These are phyloP conservation scores for Ellobium chinense DNA, from an alignment of 2,888 invertebrate species.

Conservation along the genomic window DNA sequence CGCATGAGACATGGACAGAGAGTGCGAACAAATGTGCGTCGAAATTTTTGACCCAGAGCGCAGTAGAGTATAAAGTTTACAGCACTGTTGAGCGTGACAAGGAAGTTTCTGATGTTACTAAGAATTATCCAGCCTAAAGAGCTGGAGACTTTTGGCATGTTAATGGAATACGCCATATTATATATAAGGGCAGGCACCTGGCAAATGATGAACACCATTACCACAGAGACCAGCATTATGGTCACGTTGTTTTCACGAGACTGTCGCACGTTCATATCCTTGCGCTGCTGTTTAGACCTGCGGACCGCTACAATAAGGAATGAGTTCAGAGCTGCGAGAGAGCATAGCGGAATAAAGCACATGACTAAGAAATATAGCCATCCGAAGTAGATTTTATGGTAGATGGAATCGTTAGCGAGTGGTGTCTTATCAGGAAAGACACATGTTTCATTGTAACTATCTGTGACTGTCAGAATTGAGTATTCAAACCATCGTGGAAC, in stretches of 20 bases:
- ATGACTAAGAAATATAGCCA: slow-evolving; percentile 96
- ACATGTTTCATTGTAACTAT: slow-evolving; percentile 47
- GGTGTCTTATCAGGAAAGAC: slow-evolving; percentile 82
- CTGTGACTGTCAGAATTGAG: slow-evolving; percentile 79
- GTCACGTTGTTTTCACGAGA: slow-evolving; percentile 95
- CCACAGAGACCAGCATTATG: slow-evolving; percentile 96
- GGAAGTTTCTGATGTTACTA: slow-evolving; percentile 84
- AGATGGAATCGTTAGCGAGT: slow-evolving; percentile 85
- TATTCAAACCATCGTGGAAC: slow-evolving; percentile 84
- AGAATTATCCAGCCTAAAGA: slow-evolving; percentile 81
- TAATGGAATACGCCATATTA: slow-evolving; percentile 86
- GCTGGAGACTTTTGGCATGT: slow-evolving; percentile 82
- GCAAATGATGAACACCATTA: slow-evolving; percentile 95
- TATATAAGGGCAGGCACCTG: slow-evolving; percentile 84
- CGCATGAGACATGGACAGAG: slow-evolving; percentile 65
- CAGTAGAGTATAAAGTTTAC: slow-evolving; percentile 99
- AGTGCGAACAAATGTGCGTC: slow-evolving; percentile 73
- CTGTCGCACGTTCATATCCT: slow-evolving; percentile 90
- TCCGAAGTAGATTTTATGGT: slow-evolving; percentile 91
- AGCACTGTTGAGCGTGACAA: slow-evolving; percentile 97
- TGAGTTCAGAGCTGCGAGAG: slow-evolving; percentile 92
- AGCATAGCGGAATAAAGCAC: slow-evolving; percentile 94
- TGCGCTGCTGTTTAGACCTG: slow-evolving; percentile 92
- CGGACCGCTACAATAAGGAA: slow-evolving; percentile 90
- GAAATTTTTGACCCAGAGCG: slow-evolving; percentile 98